These are phyloP conservation scores for Mirza zaza DNA, from an alignment of 2,113 vertebrate species.

Conservation along the genomic window DNA sequence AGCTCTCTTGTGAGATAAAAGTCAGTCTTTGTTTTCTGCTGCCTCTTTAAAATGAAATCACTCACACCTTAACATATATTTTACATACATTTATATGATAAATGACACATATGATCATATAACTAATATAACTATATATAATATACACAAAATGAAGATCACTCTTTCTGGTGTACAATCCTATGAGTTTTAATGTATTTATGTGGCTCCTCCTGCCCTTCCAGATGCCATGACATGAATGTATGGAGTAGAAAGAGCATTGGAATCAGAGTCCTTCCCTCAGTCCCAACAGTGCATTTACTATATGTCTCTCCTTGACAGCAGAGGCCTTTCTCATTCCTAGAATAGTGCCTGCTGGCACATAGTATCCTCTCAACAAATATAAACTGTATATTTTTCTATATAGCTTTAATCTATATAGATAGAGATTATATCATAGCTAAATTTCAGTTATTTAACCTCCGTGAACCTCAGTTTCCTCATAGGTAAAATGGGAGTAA, in stretches of 20 bases:
- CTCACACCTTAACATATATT: background rate
- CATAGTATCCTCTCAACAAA: background rate
- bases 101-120: background rate
- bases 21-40: background rate
- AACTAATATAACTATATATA: background rate
- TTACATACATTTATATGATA: background rate
- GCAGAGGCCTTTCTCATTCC: background rate
- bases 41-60: slow-evolving; percentile 20
- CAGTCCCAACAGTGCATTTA: background rate
- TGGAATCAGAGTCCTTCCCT: background rate
- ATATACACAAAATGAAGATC: background rate
- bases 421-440: background rate
- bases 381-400: background rate
- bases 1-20: background rate
- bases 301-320: background rate
- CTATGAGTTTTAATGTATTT: background rate
- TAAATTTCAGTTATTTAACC: background rate
- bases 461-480: background rate
- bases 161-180: background rate
- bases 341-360: background rate
- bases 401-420: background rate
- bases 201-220: background rate
- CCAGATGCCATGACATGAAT: background rate
- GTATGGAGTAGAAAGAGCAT: background rate
- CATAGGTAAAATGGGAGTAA: background rate